phyloP scores from a whole-genome alignment of 1,140 invertebrate genomes.

The Planococcus citri region DNA sequence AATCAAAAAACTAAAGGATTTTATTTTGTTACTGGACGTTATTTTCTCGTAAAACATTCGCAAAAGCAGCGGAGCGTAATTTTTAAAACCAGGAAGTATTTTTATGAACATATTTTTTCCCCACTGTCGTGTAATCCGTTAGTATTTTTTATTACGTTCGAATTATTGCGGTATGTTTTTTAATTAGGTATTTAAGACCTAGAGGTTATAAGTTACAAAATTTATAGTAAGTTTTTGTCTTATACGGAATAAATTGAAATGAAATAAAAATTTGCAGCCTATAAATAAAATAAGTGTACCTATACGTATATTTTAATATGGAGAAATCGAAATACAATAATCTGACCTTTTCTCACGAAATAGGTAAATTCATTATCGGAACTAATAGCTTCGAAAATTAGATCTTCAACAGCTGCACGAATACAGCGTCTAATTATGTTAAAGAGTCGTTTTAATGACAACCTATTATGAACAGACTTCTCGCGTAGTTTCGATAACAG shows the following conservation, averaged over 20 bases:
- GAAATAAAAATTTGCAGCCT: neutral
- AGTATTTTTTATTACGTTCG: too few species aligned
- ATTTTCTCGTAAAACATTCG: neutral
- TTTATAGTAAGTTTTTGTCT: too few species aligned
- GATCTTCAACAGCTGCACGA: neutral
- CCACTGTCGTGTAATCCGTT: too few species aligned
- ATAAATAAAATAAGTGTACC: too few species aligned
- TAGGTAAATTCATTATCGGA: conserved; percentile 3
- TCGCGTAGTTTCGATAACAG: neutral
- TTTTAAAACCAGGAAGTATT: neutral
- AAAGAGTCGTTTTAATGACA: conserved; percentile 7
- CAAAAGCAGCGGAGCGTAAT: neutral
- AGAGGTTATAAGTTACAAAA: too few species aligned
- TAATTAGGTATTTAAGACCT: too few species aligned
- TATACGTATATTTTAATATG: neutral
- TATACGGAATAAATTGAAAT: neutral
- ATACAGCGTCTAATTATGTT: conserved; percentile 3
- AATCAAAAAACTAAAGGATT: conserved; percentile 11
- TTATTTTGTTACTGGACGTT: neutral
- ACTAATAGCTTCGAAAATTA: conserved; percentile 8
- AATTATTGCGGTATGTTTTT: too few species aligned
- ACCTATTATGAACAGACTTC: conserved; percentile 6
- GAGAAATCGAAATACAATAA: neutral
- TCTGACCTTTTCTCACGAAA: neutral
- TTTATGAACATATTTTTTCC: neutral